Percentiles rank a stretch among this genome's conserved stretches.
Evolutionary conservation across 2,888 invertebrate species (phyloP).

Genomic region (Sinopyrophorus schimmeli): DNA sequence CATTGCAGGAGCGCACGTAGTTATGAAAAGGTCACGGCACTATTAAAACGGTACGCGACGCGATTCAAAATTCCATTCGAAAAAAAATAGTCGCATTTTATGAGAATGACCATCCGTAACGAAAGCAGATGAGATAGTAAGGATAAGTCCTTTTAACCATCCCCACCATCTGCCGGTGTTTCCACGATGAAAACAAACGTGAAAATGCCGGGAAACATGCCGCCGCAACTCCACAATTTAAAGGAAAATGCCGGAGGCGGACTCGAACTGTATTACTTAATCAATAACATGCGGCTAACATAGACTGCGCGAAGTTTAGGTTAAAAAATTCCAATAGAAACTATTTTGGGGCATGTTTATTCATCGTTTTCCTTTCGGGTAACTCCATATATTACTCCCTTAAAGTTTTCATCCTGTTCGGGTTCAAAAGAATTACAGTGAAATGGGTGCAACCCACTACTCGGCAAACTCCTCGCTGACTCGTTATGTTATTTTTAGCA

Average conservation of each 20-base stretch:
- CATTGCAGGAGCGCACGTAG: slow-evolving; percentile 17
- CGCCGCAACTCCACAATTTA: slow-evolving; percentile 19
- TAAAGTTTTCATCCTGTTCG: too few relatives aligned
- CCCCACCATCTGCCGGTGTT: slow-evolving; percentile 27
- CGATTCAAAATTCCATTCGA: slow-evolving; percentile 14
- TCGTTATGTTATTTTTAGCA: too few relatives aligned
- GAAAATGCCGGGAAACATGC: slow-evolving; percentile 36
- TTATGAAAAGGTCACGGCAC: slow-evolving; percentile 9
- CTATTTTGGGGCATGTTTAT: background rate
- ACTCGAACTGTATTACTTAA: slow-evolving; percentile 23
- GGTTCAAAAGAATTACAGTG: too few relatives aligned
- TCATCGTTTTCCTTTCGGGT: background rate
- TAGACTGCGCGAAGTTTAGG: slow-evolving; percentile 22
- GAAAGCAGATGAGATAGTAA: slow-evolving; percentile 18
- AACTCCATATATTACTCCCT: too few relatives aligned
- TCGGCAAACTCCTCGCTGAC: too few relatives aligned
- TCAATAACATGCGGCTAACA: slow-evolving; percentile 24
- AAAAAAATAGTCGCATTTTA: slow-evolving; percentile 4
- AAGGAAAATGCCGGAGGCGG: slow-evolving; percentile 22
- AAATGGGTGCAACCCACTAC: too few relatives aligned
- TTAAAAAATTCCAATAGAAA: slow-evolving; percentile 18
- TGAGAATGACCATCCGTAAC: slow-evolving; percentile 9
- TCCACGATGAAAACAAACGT: slow-evolving; percentile 35
- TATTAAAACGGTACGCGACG: slow-evolving; percentile 4
- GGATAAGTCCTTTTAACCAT: slow-evolving; percentile 13